Evolutionary conservation across 2,888 invertebrate genomes (phyloP).

Genomic region (Leucania comma): DNA sequence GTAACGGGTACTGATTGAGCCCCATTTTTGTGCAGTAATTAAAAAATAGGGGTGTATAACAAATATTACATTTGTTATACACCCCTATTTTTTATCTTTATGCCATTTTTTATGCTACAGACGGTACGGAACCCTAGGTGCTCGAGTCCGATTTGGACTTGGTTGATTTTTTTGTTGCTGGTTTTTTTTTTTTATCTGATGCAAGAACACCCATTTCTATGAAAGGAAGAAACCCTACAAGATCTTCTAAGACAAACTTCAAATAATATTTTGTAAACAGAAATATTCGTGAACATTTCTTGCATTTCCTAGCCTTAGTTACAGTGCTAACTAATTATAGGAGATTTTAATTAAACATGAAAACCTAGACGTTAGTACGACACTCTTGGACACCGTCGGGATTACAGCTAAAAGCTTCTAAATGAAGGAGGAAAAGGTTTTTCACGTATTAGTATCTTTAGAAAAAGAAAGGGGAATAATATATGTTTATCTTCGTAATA

Average conservation of each 20-base stretch:
- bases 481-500: slow-evolving; percentile 49
- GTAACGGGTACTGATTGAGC: too few relatives aligned
- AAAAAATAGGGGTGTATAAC: too few relatives aligned
- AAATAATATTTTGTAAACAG: neutral
- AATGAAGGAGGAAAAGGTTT: slow-evolving; percentile 60
- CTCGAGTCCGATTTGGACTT: too few relatives aligned
- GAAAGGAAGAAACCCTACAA: neutral
- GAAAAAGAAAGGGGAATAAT: slow-evolving; percentile 51
- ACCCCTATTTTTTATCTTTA: too few relatives aligned
- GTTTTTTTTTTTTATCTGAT: neutral
- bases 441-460: slow-evolving; percentile 26
- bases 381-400: slow-evolving; percentile 55
- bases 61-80: too few relatives aligned
- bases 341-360: slow-evolving; percentile 70
- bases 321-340: slow-evolving; percentile 62
- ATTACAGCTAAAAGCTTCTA: slow-evolving; percentile 71
- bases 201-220: neutral
- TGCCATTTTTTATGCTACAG: too few relatives aligned
- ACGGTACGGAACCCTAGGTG: too few relatives aligned
- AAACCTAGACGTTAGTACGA: slow-evolving; percentile 61
- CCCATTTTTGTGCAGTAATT: too few relatives aligned
- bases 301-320: slow-evolving; percentile 41
- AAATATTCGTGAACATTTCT: slow-evolving; percentile 27
- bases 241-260: neutral
- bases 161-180: too few relatives aligned